Conservation (phyloP, 2,888 invertebrate species). For the Pristionchus arcanus region DNA sequence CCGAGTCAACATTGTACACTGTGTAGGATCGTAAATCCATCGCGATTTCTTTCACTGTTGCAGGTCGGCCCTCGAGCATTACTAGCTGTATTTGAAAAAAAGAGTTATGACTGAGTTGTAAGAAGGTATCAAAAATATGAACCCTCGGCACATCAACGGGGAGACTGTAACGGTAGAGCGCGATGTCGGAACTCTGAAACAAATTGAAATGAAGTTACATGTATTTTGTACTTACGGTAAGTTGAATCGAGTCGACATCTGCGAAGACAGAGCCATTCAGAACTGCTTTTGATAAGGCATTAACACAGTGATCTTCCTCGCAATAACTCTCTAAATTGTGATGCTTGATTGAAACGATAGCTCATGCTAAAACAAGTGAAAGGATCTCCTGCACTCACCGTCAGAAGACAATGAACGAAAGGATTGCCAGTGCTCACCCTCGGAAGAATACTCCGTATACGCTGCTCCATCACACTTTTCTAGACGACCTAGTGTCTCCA, state of each 20-base stretch:
- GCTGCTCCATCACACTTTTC: neutral
- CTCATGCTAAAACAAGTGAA: no score
- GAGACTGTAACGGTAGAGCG: neutral
- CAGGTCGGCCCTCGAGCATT: neutral
- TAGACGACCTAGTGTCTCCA: neutral
- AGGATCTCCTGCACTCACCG: neutral
- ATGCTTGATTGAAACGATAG: neutral
- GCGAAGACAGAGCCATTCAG: neutral
- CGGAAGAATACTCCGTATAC: neutral
- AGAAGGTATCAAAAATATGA: neutral
- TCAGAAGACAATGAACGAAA: neutral
- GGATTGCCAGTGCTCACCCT: neutral
- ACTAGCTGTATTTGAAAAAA: neutral
- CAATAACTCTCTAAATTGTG: neutral
- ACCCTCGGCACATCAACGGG: constrained; percentile 10
- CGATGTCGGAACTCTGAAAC: neutral
- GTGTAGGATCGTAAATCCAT: neutral
- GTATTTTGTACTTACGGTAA: neutral
- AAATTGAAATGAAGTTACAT: no score
- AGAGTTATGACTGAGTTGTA: no score
- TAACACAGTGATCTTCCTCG: neutral
- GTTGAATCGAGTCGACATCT: neutral
- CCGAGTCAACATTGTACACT: constrained; percentile 2
- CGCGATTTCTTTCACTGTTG: neutral
- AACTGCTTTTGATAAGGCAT: neutral